These are phyloP conservation scores for Autographa gamma DNA, from an alignment of 2,888 invertebrate genomes.

Conservation along the genomic window DNA sequence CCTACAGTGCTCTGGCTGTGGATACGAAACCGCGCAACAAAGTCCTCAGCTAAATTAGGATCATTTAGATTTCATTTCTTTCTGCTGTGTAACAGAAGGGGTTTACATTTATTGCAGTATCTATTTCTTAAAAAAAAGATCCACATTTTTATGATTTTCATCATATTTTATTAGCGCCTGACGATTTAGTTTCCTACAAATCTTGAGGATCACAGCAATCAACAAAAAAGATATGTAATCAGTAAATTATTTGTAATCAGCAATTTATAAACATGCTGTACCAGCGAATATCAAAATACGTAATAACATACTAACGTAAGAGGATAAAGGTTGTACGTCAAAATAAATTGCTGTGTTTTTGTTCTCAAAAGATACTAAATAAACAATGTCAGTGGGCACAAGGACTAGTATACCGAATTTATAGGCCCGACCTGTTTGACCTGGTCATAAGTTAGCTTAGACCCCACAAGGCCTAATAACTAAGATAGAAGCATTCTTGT, in stretches of 20 bases:
- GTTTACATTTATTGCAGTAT: too few species aligned
- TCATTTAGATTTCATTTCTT: too few species aligned
- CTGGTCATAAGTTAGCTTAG: conserved; percentile 33
- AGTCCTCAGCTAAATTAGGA: too few species aligned
- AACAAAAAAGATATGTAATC: not conserved
- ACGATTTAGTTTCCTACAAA: not conserved
- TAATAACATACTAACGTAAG: conserved; percentile 26
- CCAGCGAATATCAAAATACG: conserved; percentile 19
- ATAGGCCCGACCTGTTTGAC: conserved; percentile 33
- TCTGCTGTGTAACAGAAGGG: too few species aligned
- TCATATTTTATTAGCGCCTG: too few species aligned
- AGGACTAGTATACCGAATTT: conserved; percentile 46
- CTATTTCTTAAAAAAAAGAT: too few species aligned
- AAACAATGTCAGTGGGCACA: conserved; percentile 42
- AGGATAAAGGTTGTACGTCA: conserved; percentile 34
- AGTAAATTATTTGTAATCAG: not conserved
- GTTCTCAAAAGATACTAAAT: conserved; percentile 37
- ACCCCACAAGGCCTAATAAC: conserved; percentile 40
- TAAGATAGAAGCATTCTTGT: conserved; percentile 37
- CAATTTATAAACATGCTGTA: not conserved
- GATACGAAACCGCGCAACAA: too few species aligned
- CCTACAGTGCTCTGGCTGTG: too few species aligned
- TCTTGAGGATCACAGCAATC: not conserved
- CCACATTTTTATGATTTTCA: too few species aligned
- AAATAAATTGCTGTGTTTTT: conserved; percentile 49